Base-by-base conservation (phyloP, 2,888 invertebrate genomes). In the Dinocampus coccinellae region DNA sequence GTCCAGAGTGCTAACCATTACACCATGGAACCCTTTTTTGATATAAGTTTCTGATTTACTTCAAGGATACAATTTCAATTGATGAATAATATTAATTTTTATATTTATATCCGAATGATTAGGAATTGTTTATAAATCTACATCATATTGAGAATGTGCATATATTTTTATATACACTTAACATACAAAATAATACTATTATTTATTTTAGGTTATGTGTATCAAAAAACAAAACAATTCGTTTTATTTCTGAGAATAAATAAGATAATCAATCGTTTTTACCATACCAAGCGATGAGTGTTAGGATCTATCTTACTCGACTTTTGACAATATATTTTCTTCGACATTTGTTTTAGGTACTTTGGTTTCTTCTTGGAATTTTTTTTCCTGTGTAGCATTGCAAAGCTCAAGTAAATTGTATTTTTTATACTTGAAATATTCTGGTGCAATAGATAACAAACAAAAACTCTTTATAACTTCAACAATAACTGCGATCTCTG, bases 381-480 rank as follows among this genome's bases (percentile, higher is more conserved):
- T 53, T n/a, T 61, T 22, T 34, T 78, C 77, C 20, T 75, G 60
- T 26, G 78, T 81, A 53, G 77, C 66, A 67, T 81, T 82, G 72
- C 84, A 85, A 70, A 87, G 78, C 86, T 95, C 94, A 73, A 92
- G 87, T 72, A 97, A 88, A 89, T 97, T 97, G 88, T 95, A 97
- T 85, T 96, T 97, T 80, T 93, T 94, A 84, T 91, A 93, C 76
- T 91, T 91, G 81, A 91, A 90, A 87, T 94, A 97, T 86, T 96
- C 91, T 33, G 93, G 93, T 33, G 96, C 91, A 70, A 97, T 91
- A 73, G 94, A 92, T 10, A 98, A 82, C 76, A 96, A 92, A 80
- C 95, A 96, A 80, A 93, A 90, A 26, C 92, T 92, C 81, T 93
- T 93, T 61, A 97, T 91, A 55, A 97, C 89, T 89, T 98, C 97